A percentile compares a stretch with the other conserved stretches of the same genome.
phyloP scores from a whole-genome alignment of 1,140 invertebrate genomes.

The Copidosoma floridanum region DNA sequence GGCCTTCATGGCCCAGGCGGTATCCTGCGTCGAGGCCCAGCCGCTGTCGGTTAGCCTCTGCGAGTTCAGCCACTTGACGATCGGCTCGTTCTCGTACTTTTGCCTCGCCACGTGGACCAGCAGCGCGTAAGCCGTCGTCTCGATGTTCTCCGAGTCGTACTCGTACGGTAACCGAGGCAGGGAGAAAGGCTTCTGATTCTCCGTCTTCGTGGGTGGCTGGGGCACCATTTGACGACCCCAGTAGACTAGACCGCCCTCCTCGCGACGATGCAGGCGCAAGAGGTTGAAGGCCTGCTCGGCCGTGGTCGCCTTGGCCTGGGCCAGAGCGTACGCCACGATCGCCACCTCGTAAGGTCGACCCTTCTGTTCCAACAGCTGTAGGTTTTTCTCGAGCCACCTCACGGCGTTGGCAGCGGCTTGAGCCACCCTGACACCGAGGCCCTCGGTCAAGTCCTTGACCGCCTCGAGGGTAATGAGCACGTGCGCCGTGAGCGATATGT shows the following conservation, averaged over 20 bases:
- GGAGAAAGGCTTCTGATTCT: constrained; percentile 88
- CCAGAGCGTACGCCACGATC: constrained; percentile 83
- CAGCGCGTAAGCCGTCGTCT: constrained; percentile 90
- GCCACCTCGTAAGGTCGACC: constrained; percentile 82
- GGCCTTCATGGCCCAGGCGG: constrained; percentile 84
- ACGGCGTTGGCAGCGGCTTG: constrained; percentile 70
- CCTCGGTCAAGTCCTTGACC: constrained; percentile 79
- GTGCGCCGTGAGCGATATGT: constrained; percentile 86
- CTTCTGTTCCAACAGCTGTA: constrained; percentile 68
- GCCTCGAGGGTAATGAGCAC: constrained; percentile 80
- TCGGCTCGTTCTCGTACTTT: constrained; percentile 76
- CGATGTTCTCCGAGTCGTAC: constrained; percentile 89
- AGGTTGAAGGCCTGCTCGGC: constrained; percentile 81
- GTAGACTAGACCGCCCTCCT: constrained; percentile 77
- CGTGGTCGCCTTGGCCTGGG: constrained; percentile 73
- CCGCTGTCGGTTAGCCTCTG: constrained; percentile 89
- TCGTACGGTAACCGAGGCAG: constrained; percentile 82
- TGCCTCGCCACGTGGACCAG: constrained; percentile 82
- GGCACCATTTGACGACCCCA: constrained; percentile 80
- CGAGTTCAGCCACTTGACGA: constrained; percentile 90
- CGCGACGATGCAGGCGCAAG: constrained; percentile 64
- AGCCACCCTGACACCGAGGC: constrained; percentile 69
- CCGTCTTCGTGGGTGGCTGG: constrained; percentile 75
- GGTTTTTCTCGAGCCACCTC: constrained; percentile 80
- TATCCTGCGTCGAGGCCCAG: constrained; percentile 93